Conservation (phyloP, 2,113 vertebrate species). For the Nycticorax nycticorax region DNA sequence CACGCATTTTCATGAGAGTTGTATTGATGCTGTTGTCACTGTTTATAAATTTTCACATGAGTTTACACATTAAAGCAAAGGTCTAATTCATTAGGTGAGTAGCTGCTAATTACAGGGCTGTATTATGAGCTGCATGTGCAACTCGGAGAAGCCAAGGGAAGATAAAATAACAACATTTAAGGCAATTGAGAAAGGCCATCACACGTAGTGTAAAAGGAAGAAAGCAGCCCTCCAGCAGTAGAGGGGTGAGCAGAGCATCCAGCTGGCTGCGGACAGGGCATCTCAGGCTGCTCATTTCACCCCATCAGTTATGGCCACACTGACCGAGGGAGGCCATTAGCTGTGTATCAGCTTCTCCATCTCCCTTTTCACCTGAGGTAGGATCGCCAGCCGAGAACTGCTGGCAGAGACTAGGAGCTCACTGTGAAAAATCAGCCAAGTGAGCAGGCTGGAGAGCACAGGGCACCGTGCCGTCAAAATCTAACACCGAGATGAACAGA, state of each 20-base stretch:
- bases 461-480: background rate
- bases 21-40: background rate
- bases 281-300: too few relatives aligned
- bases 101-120: background rate
- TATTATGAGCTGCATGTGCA: background rate
- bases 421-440: too few relatives aligned
- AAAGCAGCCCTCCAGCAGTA: background rate
- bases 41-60: background rate
- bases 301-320: accelerated
- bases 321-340: accelerated
- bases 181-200: too few relatives aligned
- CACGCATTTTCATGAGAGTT: background rate
- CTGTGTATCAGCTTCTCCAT: too few relatives aligned
- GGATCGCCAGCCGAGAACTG: background rate
- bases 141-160: background rate
- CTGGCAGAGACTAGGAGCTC: background rate
- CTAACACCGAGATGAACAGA: too few relatives aligned
- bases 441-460: background rate
- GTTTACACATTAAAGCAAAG: background rate
- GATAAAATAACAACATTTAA: background rate
- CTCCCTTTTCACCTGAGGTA: background rate
- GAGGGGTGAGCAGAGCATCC: background rate
- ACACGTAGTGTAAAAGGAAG: background rate
- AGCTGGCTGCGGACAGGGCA: background rate
- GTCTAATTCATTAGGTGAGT: background rate